Conservation (phyloP, 2,797 vertebrate species). For the Percopsis omiscomaycus region DNA sequence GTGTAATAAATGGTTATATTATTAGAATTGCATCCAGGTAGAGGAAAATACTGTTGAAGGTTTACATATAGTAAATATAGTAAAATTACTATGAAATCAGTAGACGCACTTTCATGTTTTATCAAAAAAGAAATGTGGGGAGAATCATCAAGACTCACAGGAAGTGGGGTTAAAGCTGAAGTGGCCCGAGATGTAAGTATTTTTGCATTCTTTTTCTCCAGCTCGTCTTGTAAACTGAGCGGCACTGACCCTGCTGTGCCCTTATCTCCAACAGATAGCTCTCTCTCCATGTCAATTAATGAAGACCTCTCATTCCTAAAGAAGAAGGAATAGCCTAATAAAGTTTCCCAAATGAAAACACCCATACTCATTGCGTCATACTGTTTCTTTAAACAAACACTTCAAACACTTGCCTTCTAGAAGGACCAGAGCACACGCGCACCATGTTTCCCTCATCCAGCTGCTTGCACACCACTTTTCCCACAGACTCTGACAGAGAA, state of each 20-base stretch:
- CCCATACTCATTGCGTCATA: background rate
- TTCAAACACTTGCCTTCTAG: background rate
- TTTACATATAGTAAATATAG: no score
- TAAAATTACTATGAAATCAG: no score
- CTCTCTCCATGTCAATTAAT: constrained; percentile 3
- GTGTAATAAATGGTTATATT: constrained; percentile 12
- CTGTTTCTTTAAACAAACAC: background rate
- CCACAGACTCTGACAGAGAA: constrained; percentile 21
- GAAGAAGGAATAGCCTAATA: background rate
- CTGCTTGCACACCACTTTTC: constrained; percentile 23
- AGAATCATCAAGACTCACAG: constrained; percentile 32
- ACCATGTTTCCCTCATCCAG: constrained; percentile 25
- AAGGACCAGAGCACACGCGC: constrained; percentile 11
- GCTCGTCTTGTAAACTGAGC: constrained; percentile 44
- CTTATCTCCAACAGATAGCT: constrained; percentile 7
- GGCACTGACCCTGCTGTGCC: constrained; percentile 15
- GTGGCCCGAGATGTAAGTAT: constrained; percentile 30
- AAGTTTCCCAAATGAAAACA: background rate
- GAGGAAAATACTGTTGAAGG: background rate
- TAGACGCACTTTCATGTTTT: no score
- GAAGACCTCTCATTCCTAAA: constrained; percentile 2
- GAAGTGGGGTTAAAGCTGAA: constrained; percentile 21
- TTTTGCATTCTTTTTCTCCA: constrained; percentile 37
- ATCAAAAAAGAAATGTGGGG: background rate
- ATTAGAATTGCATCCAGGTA: background rate